Percentiles rank a stretch among this genome's conserved stretches.
These are phyloP conservation scores for Mastomys natalensis DNA, from an alignment of 2,113 vertebrate genomes.

Conservation along the genomic window DNA sequence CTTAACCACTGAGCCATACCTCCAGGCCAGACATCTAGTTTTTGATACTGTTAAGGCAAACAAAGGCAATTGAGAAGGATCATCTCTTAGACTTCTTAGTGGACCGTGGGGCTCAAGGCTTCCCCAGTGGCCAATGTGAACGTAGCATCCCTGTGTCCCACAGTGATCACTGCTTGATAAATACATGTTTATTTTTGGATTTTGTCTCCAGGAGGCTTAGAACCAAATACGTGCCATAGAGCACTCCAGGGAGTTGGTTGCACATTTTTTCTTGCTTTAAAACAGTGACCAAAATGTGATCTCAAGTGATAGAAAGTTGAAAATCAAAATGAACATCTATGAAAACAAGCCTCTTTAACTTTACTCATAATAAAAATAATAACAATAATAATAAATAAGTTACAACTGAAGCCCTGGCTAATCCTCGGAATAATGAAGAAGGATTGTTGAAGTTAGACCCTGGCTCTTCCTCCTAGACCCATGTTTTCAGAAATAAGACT, in stretches of 20 bases:
- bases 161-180: neutral
- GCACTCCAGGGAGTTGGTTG: neutral
- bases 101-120: neutral
- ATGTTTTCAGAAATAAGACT: too few species aligned
- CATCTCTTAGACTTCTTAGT: neutral
- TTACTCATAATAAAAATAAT: neutral
- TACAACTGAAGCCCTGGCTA: neutral
- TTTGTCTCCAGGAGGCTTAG: conserved; percentile 4
- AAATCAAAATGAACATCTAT: neutral
- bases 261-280: neutral
- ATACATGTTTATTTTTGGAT: neutral
- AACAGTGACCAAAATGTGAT: conserved; percentile 4
- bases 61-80: neutral
- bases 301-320: neutral
- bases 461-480: too few species aligned
- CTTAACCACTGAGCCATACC: too few species aligned
- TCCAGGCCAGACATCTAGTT: neutral
- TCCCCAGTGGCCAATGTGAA: neutral
- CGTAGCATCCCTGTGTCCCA: neutral
- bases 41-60: neutral
- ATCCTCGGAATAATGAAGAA: conserved; percentile 15
- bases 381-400: neutral
- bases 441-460: too few species aligned
- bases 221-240: neutral
- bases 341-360: conserved; percentile 1